Conservation (phyloP, 2,888 invertebrate genomes). For the Dysmachus trigonus region DNA sequence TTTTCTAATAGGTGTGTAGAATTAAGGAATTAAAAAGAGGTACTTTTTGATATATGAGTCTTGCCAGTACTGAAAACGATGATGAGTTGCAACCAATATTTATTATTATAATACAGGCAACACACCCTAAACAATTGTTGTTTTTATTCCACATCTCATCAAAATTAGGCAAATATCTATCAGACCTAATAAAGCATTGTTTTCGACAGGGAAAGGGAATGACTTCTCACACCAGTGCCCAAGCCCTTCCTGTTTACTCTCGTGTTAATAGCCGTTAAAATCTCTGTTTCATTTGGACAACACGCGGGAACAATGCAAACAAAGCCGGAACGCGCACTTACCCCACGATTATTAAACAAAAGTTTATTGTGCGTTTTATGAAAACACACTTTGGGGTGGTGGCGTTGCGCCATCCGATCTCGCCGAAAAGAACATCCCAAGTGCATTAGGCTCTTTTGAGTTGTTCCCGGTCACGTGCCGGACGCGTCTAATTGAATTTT, state of each 20-base stretch:
- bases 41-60: no score
- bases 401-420: constrained; percentile 5
- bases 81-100: no score
- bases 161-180: neutral
- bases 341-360: neutral
- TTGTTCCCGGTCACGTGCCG: constrained; percentile 7
- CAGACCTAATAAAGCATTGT: neutral
- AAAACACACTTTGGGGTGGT: neutral
- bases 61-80: no score
- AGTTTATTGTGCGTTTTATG: neutral
- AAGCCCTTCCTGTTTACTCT: neutral
- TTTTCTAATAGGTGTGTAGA: no score
- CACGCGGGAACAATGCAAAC: neutral
- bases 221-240: neutral
- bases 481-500: constrained; percentile 27
- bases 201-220: neutral
- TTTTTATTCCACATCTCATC: neutral
- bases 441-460: constrained; percentile 25
- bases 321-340: neutral
- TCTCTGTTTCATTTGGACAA: neutral
- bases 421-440: constrained; percentile 20
- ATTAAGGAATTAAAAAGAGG: no score
- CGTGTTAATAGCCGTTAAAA: neutral
- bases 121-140: neutral
- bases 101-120: no score